Evolutionary conservation across 2,797 vertebrate genomes (phyloP), one percentile per base, ranked within the genome.

Genomic region (Margarornis squamiger): DNA sequence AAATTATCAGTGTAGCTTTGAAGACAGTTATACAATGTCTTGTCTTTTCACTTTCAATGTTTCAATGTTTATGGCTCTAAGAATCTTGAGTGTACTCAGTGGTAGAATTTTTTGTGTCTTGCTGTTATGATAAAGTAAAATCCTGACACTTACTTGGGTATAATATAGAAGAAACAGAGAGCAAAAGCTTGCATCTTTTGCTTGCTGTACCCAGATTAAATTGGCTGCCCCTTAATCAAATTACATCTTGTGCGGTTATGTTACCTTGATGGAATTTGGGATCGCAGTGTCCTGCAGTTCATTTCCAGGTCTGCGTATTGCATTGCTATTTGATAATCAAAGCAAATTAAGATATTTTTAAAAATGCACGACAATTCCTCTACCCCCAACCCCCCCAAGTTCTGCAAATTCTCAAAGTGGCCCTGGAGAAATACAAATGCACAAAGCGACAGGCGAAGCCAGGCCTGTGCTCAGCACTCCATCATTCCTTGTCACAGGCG

Each of bases 401-500:
- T 96, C 97, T 97, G 96, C 92, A 97, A 94, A 97, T 97, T 97
- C 95, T 97, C 96, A 67, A 94, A 97, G 95, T 90, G 88, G 97
- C 98, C 97, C 97, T 96, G 93, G 97, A 98, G 98, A 98, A 97
- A 98, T 97, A 98, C 98, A 97, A 98, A 98, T 96, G 97, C 97
- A 97, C 96, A 97, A 95, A 96, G 97, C 92, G 96, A 96, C 96
- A 92, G 98, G 97, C 97, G 96, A 97, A 96, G 97, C 97, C 38
- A 73, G 97, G 95, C 98, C 97, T 91, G 97, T 97, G 98, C 97
- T 97, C 97, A 97, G 97, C 98, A 98, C 98, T 98, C 98, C 97
- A 98, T 98, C 98, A 98, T 98, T 93, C 95, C 92, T 97, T 98
- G 98, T 98, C 98, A 98, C 97, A 95, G 97, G 97, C 95, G 97